A percentile compares a stretch with the other conserved stretches of the same genome.
Conservation (phyloP, 1,140 invertebrate species). For the Ceratoteleas bidentatus region DNA sequence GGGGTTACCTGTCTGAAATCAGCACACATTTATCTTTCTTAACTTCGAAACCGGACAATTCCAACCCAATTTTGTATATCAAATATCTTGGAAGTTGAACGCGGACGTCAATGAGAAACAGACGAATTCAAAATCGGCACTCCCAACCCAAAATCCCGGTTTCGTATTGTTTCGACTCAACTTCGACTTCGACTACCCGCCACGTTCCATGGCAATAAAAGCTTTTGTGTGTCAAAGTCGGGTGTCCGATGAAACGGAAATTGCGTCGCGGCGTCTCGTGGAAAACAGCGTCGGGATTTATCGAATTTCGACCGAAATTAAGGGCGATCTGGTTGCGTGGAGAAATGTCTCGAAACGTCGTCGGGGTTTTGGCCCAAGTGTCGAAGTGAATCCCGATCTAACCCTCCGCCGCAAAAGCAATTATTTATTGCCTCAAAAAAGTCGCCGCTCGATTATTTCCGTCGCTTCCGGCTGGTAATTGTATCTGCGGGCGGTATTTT, state of each 20-base stretch:
- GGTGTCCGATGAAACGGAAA: conserved; percentile 21
- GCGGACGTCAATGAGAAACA: not conserved
- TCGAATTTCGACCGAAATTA: conserved; percentile 24
- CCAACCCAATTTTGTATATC: too few relatives aligned
- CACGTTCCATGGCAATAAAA: conserved; percentile 15
- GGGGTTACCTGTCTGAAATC: too few relatives aligned
- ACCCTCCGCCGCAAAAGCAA: too few relatives aligned
- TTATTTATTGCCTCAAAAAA: too few relatives aligned
- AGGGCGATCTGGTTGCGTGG: conserved; percentile 17
- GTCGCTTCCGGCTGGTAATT: too few relatives aligned
- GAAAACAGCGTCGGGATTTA: conserved; percentile 33
- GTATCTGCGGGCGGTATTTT: too few relatives aligned
- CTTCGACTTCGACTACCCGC: conserved; percentile 13
- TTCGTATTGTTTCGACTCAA: conserved; percentile 13
- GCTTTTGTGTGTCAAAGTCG: conserved; percentile 31
- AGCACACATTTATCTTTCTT: too few relatives aligned
- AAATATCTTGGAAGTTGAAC: too few relatives aligned
- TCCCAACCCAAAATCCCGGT: not conserved
- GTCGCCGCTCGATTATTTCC: too few relatives aligned
- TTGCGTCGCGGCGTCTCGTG: conserved; percentile 18
- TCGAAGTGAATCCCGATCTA: too few relatives aligned
- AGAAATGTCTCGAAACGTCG: conserved; percentile 5
- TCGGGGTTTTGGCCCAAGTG: not conserved
- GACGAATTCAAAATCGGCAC: not conserved
- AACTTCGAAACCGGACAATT: too few relatives aligned